A percentile compares a stretch with the other conserved stretches of the same genome.
phyloP scores from a whole-genome alignment of 2,113 vertebrate species.

The Gulo gulo region DNA sequence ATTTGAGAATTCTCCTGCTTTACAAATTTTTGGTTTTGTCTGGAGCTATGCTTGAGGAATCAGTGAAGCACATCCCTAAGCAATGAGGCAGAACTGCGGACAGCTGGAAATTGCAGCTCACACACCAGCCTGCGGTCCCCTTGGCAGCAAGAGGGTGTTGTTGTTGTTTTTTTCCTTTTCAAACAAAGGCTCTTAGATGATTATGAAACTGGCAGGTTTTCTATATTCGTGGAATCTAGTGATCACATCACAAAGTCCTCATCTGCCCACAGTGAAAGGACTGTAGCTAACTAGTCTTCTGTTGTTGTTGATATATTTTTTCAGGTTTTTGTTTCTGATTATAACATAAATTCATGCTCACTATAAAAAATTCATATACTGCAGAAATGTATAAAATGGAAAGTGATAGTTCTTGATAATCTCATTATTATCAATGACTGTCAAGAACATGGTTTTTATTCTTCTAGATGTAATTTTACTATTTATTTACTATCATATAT shows the following conservation, averaged over 20 bases:
- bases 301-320: background rate
- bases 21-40: slow-evolving; percentile 66
- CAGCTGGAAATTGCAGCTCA: slow-evolving; percentile 60
- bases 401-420: background rate
- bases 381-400: background rate
- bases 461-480: slow-evolving; percentile 28
- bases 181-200: slow-evolving; percentile 47
- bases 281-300: background rate
- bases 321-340: background rate
- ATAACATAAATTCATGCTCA: background rate
- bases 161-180: background rate
- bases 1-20: slow-evolving; percentile 47
- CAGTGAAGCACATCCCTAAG: slow-evolving; percentile 66
- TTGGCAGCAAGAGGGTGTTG: background rate
- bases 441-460: background rate
- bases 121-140: background rate
- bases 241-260: background rate
- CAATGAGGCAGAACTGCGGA: slow-evolving; percentile 76
- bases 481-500: background rate
- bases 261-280: background rate
- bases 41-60: slow-evolving; percentile 65
- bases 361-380: background rate
- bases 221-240: background rate
- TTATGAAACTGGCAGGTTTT: slow-evolving; percentile 21
- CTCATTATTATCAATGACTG: background rate